A percentile compares a stretch with the other conserved stretches of the same genome.
phyloP scores from a whole-genome alignment of 1,140 invertebrate species.

The Dendroctonus valens region DNA sequence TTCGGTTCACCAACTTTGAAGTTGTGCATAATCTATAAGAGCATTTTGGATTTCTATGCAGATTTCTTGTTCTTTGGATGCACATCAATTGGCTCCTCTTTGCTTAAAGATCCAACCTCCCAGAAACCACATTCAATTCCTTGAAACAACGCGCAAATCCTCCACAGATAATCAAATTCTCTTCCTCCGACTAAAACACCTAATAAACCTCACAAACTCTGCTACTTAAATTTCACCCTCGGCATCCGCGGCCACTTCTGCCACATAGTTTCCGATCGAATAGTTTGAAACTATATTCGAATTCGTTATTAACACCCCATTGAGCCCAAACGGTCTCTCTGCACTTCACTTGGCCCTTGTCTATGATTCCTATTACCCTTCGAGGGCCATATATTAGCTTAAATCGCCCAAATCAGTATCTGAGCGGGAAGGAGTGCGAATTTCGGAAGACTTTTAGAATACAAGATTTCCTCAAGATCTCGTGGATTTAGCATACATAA shows the following conservation, averaged over 20 bases:
- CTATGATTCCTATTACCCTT: neutral
- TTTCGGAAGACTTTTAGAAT: too few relatives aligned
- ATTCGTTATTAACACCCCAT: conserved; percentile 31
- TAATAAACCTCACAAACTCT: conserved; percentile 11
- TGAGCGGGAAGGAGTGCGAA: too few relatives aligned
- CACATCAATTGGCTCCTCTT: too few relatives aligned
- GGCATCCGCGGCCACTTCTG: conserved; percentile 20
- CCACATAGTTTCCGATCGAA: conserved; percentile 27
- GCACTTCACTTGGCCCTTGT: conserved; percentile 20
- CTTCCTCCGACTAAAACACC: conserved; percentile 4
- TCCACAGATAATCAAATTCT: neutral
- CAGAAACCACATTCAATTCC: conserved; percentile 3
- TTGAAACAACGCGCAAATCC: conserved; percentile 2
- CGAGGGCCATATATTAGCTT: too few relatives aligned
- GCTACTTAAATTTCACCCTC: conserved; percentile 27
- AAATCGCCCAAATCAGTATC: too few relatives aligned
- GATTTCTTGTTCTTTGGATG: too few relatives aligned
- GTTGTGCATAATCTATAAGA: too few relatives aligned
- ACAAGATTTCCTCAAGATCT: too few relatives aligned
- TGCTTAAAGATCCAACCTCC: too few relatives aligned
- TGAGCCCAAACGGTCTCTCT: conserved; percentile 12
- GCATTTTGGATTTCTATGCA: too few relatives aligned
- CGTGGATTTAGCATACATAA: too few relatives aligned
- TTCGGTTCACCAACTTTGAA: too few relatives aligned
- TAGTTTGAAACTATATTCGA: conserved; percentile 30